Evolutionary conservation across 1,140 invertebrate genomes (phyloP), one percentile per base, ranked within the genome.

Genomic region (Pissodes strobi): DNA sequence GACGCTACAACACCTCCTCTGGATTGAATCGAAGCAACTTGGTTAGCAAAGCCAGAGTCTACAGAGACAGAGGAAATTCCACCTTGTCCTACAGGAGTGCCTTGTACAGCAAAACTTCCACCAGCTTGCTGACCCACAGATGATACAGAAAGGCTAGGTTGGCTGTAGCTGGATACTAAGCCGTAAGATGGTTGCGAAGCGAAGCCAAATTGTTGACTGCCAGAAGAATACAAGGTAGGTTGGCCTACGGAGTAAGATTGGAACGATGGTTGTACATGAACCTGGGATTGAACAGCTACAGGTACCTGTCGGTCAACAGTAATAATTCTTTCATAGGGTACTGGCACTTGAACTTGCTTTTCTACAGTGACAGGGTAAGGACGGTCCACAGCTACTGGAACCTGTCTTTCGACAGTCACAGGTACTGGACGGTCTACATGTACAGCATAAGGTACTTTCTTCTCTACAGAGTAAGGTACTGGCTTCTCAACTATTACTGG

Each of bases 341-440:
- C 58, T 37, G 68, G 58, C 17, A 66, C 63, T 17, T 60, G 68
- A 15, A 69, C 55, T 41, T 69, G 58, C 21, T 63, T 64, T n/a
- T 66, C 64, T 2, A 69, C 68, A 23, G 63, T 62, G 9, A 66
- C 63, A 1, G 68, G 68, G 27, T 66, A 66, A 1, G 68, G 68
- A 27, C 64, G 53, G 27, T 66, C 64, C 8, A 69, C 60, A 38
- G 49, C 34, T 30, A 69, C 68, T 58, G 63, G 63, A 1, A 65
- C 63, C 15, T 65, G 63, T 25, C 43, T 57, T 25, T 55, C 56
- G 22, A 69, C 64, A 17, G 63, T 22, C 2, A 59, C 51, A 1
- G 63, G 59, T 17, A 69, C 68, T 21, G 68, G 68, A 19, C 68
- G 64, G 22, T 69, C 68, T 9, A 69, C 64, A n/a, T 64, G 64